A percentile compares a stretch with the other conserved stretches of the same genome.
Evolutionary conservation across 2,797 vertebrate species (phyloP).

Genomic region (Melanogrammus aeglefinus): DNA sequence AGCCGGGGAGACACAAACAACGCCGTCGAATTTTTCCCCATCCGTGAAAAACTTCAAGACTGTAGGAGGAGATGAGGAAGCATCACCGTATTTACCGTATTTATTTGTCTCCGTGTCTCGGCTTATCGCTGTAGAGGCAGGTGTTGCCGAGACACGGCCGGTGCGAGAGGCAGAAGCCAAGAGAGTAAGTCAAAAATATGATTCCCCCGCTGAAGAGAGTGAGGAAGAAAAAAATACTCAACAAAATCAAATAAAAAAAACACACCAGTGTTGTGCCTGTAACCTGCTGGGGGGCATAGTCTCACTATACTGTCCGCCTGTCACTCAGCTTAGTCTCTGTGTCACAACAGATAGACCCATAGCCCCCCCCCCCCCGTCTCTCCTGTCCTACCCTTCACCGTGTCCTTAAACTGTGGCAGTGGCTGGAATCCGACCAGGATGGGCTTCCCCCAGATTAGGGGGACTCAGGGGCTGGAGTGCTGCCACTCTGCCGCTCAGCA

Average conservation of each 20-base stretch:
- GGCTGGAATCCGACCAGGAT: constrained; percentile 53
- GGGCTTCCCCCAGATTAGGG: constrained; percentile 67
- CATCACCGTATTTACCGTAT: background rate
- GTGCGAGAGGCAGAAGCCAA: constrained; percentile 7
- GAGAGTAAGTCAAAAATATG: no score
- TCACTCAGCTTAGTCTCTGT: constrained; percentile 19
- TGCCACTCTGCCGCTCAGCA: constrained; percentile 68
- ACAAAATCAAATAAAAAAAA: no score
- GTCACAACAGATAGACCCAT: constrained; percentile 19
- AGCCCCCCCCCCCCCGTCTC: constrained; percentile 10
- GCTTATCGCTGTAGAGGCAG: constrained; percentile 23
- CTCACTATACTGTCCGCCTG: constrained; percentile 7
- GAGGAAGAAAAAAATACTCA: no score
- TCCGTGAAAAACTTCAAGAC: no score
- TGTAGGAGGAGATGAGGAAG: background rate
- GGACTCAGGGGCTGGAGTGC: constrained; percentile 67
- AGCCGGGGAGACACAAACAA: no score
- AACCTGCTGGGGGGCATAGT: no score
- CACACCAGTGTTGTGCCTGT: no score
- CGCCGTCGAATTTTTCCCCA: no score
- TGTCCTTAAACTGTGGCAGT: constrained; percentile 45
- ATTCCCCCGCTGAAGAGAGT: no score
- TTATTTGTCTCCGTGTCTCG: constrained; percentile 15
- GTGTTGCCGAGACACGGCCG: constrained; percentile 22
- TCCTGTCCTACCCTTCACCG: constrained; percentile 27